Conservation (phyloP, 2,797 vertebrate genomes). For the Catamblyrhynchus diadema region DNA sequence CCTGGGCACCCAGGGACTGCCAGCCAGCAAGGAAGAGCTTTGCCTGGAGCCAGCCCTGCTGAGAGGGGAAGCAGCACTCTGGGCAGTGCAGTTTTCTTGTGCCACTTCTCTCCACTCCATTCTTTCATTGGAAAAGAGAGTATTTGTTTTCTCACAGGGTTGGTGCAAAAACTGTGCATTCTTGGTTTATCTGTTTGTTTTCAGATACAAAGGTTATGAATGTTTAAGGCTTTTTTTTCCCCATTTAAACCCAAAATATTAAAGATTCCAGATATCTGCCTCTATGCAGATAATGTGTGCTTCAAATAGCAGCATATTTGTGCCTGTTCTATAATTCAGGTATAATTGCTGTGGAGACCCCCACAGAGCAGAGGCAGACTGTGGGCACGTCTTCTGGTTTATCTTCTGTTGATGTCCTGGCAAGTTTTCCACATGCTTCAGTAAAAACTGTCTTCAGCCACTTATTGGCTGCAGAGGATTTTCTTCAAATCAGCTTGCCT, state of each 20-base stretch:
- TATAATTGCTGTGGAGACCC: neutral
- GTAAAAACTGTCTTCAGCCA: neutral
- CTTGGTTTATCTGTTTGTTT: constrained; percentile 3
- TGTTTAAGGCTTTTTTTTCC: neutral
- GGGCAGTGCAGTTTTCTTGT: neutral
- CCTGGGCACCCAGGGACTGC: neutral
- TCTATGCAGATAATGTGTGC: neutral
- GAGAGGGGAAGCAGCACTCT: neutral
- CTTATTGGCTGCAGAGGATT: neutral
- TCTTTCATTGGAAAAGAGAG: neutral
- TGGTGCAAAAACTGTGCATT: neutral
- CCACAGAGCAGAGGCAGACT: neutral
- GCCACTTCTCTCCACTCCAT: neutral
- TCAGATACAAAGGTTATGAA: neutral
- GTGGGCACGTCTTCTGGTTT: neutral
- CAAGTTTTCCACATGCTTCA: neutral
- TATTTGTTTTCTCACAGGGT: neutral
- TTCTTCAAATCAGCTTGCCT: neutral
- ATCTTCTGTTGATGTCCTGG: neutral
- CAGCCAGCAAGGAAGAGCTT: neutral
- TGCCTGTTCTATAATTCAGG: neutral
- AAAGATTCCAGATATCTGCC: neutral
- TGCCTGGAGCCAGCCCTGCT: neutral
- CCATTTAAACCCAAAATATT: neutral
- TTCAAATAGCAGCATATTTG: neutral